Evolutionary conservation across 2,797 vertebrate genomes (phyloP).

Genomic region (Propithecus deckenii): DNA sequence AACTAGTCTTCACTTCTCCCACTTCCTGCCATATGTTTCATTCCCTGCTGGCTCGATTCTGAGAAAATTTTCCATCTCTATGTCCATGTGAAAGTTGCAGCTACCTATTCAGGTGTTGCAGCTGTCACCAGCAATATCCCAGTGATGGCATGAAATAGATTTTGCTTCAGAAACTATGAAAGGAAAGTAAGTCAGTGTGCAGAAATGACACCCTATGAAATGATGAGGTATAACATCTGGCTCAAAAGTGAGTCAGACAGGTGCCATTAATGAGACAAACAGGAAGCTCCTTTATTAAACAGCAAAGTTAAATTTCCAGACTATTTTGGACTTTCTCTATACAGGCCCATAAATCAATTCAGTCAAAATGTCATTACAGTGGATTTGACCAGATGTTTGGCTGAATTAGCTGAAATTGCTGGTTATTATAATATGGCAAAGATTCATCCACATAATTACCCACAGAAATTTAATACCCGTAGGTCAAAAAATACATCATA

Average conservation of each 20-base stretch:
- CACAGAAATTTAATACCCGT: constrained; percentile 25
- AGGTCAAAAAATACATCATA: background rate
- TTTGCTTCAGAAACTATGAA: constrained; percentile 73
- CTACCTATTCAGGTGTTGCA: constrained; percentile 74
- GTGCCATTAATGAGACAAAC: constrained; percentile 66
- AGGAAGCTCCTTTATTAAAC: constrained; percentile 64
- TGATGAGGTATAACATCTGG: constrained; percentile 72
- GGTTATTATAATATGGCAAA: constrained; percentile 36
- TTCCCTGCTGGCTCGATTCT: constrained; percentile 55
- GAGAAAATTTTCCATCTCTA: constrained; percentile 57
- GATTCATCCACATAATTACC: background rate
- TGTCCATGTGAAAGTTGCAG: constrained; percentile 65
- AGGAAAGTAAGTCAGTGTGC: constrained; percentile 53
- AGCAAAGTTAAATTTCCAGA: constrained; percentile 52
- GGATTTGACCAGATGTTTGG: constrained; percentile 30
- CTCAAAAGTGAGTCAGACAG: constrained; percentile 67
- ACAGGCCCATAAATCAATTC: constrained; percentile 8
- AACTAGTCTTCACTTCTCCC: constrained; percentile 51
- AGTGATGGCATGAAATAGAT: constrained; percentile 64
- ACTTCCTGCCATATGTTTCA: constrained; percentile 61
- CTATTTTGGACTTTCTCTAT: constrained; percentile 52
- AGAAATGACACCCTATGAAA: constrained; percentile 71
- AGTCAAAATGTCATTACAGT: constrained; percentile 48
- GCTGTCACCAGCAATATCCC: constrained; percentile 71
- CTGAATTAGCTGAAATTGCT: constrained; percentile 35